Evolutionary conservation across 1,140 invertebrate genomes (phyloP), one percentile per base, ranked within the genome.

Genomic region (Scaptomyza hsui): DNA sequence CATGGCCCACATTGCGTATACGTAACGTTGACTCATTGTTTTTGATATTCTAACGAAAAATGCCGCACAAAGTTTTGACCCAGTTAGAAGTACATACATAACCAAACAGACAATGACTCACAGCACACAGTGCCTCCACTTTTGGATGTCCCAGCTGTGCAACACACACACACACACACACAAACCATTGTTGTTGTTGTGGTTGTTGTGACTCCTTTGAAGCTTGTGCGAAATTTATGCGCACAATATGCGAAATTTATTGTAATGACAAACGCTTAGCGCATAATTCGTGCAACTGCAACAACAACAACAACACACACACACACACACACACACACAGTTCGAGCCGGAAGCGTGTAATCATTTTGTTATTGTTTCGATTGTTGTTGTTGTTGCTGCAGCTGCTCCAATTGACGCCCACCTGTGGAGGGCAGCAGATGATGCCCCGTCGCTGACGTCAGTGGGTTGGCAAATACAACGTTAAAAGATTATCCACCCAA

Each of bases 161-260:
- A 13, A 7, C 6, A 29, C 7, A 29, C 26, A 5, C 3, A 29
- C 26, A 5, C 3, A 5, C 24, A 29, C 26, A 29, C 26, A 29
- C 26, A 7, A 4, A 7, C 37, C 42, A 48, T 21, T 21, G 64
- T 59, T 59, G 45, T 21, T 42, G 42, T 9, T 47, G 61, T 9
- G 13, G 64, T 64, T 75, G 56, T 61, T 52, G 55, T 44, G 42
- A 75, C 81, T 77, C 81, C 81, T 86, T 86, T 86, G 81, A 77
- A 77, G 81, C 77, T 65, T 74, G 56, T 71, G 69, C 81, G 64
- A 77, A 86, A 85, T 86, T 85, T 85, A 85, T 85, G 81, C 81
- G 82, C 82, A 81, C 81, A 85, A 85, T 86, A 85, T 85, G 81
- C 81, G 81, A 85, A 85, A 85, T 85, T 85, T 85, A 85, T 85